Evolutionary conservation across 92 coral and sea anemone genomes (phyloP).

Genomic region (Phenganax stokvisi): DNA sequence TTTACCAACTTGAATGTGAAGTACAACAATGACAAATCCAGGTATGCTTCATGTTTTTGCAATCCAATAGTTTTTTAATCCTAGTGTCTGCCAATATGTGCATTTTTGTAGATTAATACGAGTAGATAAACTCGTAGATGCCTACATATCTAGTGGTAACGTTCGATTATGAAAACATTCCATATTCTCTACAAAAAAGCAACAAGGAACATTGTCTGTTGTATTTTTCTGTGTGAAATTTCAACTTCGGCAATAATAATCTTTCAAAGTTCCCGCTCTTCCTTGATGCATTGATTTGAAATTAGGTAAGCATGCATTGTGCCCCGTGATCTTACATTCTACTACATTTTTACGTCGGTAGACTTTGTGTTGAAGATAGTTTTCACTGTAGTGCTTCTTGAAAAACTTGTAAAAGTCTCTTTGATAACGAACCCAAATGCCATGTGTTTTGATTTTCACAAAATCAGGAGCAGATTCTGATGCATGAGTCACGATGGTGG

Average conservation of each 20-base stretch:
- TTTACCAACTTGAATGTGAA: conserved; percentile 70
- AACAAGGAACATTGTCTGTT: neutral
- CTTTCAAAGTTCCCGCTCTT: neutral
- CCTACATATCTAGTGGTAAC: too few species aligned
- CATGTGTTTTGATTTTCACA: too few species aligned
- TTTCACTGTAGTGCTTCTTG: neutral
- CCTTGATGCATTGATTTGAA: neutral
- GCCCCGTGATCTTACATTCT: too few species aligned
- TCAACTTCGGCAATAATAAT: conserved; percentile 2
- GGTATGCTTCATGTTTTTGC: conserved; percentile 36
- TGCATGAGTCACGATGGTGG: too few species aligned
- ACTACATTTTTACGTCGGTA: neutral
- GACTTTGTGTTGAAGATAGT: neutral
- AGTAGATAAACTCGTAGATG: too few species aligned
- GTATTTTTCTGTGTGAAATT: neutral
- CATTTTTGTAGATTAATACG: too few species aligned
- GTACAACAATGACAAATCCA: conserved; percentile 92
- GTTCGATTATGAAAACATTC: too few species aligned
- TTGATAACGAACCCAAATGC: neutral
- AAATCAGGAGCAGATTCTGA: too few species aligned
- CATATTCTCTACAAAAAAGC: neutral
- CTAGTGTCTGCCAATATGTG: too few species aligned
- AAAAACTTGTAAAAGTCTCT: neutral
- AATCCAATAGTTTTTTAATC: neutral
- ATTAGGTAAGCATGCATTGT: neutral